Percentiles rank a stretch among this genome's conserved stretches.
Conservation (phyloP, 2,113 vertebrate species). For the Condylura cristata region DNA sequence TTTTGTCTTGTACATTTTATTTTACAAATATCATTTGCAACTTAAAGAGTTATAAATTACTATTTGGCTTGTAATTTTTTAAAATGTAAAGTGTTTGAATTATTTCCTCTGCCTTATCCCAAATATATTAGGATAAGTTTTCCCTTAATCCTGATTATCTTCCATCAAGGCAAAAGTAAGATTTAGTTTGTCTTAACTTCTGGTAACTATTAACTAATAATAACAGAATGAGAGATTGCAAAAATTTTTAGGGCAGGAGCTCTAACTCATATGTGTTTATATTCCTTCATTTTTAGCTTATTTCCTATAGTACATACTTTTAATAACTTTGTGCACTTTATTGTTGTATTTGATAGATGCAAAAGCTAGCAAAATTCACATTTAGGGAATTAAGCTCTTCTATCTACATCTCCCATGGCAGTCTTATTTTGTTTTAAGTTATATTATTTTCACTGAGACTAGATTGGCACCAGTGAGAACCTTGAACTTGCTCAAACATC, state of each 20-base stretch:
- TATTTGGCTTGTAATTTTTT: not conserved
- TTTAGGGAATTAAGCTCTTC: not conserved
- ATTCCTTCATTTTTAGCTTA: not conserved
- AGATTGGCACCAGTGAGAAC: not conserved
- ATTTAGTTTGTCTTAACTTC: constrained; percentile 29
- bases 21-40: not conserved
- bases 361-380: constrained; percentile 39
- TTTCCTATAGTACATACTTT: not conserved
- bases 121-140: constrained; percentile 30
- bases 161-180: constrained; percentile 10
- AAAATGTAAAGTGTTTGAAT: constrained; percentile 1
- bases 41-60: constrained; percentile 23
- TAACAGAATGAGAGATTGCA: not conserved
- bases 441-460: not conserved
- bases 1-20: too few relatives aligned
- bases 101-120: not conserved
- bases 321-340: not conserved
- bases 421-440: constrained; percentile 17
- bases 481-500: not conserved
- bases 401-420: not conserved
- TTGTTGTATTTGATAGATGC: not conserved
- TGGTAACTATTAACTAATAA: not conserved
- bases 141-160: not conserved
- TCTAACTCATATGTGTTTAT: not conserved
- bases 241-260: not conserved